Evolutionary conservation across 2,113 vertebrate species (phyloP).

Genomic region (Rattus rattus): DNA sequence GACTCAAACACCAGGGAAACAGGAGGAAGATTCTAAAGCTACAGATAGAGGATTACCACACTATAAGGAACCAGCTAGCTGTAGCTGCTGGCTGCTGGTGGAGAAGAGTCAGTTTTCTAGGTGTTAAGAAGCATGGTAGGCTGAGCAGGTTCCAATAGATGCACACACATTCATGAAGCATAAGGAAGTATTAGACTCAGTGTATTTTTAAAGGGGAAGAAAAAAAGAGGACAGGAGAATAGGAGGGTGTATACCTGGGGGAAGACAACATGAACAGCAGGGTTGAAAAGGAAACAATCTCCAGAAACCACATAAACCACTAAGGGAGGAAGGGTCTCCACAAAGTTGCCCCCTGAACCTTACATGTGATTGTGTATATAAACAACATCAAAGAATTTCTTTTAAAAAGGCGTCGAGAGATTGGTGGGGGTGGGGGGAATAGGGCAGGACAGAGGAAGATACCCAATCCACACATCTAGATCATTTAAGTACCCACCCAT

Average conservation of each 20-base stretch:
- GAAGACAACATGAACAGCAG: not conserved
- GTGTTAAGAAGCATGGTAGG: not conserved
- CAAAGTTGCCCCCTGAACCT: not conserved
- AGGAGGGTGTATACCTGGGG: too few relatives aligned
- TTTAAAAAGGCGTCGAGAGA: not conserved
- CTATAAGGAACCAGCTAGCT: not conserved
- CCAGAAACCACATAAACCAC: not conserved
- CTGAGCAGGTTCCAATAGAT: not conserved
- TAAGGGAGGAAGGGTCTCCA: not conserved
- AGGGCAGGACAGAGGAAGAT: not conserved
- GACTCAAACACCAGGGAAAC: not conserved
- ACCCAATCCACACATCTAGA: not conserved
- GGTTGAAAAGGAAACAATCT: not conserved
- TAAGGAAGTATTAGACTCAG: not conserved
- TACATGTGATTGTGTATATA: not conserved
- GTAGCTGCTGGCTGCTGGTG: not conserved
- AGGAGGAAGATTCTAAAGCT: not conserved
- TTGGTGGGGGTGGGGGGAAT: too few relatives aligned
- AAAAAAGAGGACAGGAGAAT: not conserved
- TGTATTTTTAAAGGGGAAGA: not conserved
- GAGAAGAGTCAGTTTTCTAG: not conserved
- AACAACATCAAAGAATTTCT: not conserved
- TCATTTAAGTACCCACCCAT: not conserved
- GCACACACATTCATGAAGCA: not conserved
- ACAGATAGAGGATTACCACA: not conserved